Percentiles rank a stretch among this genome's conserved stretches.
phyloP scores from a whole-genome alignment of 2,888 invertebrate genomes.

The Drosophila phalerata region DNA sequence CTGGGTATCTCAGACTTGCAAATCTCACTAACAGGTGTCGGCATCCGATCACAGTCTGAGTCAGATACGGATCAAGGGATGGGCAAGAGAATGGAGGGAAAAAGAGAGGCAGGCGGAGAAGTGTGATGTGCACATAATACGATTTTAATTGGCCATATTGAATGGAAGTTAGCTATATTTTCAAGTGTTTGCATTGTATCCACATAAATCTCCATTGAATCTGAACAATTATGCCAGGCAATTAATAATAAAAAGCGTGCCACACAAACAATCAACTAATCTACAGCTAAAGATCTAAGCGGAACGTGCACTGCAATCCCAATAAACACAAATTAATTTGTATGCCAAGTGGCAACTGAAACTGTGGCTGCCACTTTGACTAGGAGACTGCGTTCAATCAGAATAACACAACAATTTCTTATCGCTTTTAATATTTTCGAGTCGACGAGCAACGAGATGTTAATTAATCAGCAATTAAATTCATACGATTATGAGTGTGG shows the following conservation, averaged over 20 bases:
- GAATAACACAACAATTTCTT: slow-evolving; percentile 4
- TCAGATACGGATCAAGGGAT: slow-evolving; percentile 5
- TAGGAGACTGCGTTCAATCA: neutral
- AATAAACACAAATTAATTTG: slow-evolving; percentile 65
- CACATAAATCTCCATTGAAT: slow-evolving; percentile 68
- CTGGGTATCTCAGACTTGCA: neutral
- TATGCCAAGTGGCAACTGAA: slow-evolving; percentile 54
- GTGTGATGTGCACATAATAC: slow-evolving; percentile 18
- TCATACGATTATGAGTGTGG: neutral
- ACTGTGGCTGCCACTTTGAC: slow-evolving; percentile 15
- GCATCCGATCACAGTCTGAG: neutral
- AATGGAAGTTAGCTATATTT: slow-evolving; percentile 6
- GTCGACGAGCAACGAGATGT: neutral
- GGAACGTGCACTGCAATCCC: slow-evolving; percentile 54
- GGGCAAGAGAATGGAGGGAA: neutral
- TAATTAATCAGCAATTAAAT: neutral
- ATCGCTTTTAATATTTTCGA: slow-evolving; percentile 3
- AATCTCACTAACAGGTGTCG: neutral
- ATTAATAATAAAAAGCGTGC: slow-evolving; percentile 62
- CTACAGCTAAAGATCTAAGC: slow-evolving; percentile 45
- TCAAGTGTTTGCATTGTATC: slow-evolving; percentile 12
- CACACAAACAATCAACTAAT: slow-evolving; percentile 47
- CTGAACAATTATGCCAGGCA: slow-evolving; percentile 67
- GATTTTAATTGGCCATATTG: slow-evolving; percentile 54
- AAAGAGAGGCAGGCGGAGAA: neutral